These are phyloP conservation scores for Taenioides sp. DNA, from an alignment of 2,797 vertebrate species.

Conservation along the genomic window DNA sequence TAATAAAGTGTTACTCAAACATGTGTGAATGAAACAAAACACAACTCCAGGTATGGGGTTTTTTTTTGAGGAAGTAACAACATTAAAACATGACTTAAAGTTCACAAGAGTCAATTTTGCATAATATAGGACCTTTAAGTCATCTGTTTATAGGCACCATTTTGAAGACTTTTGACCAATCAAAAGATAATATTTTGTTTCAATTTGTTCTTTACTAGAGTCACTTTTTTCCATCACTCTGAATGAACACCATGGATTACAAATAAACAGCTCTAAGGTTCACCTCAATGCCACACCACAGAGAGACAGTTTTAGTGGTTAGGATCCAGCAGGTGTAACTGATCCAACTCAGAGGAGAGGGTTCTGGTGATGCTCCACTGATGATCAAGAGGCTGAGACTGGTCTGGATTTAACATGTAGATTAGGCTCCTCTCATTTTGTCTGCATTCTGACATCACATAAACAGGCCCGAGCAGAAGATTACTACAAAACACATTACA, in stretches of 20 bases:
- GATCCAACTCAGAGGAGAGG: constrained; percentile 28
- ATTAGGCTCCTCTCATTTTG: constrained; percentile 51
- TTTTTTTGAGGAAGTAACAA: too few relatives aligned
- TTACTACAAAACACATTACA: constrained; percentile 18
- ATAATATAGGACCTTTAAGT: too few relatives aligned
- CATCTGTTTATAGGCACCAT: too few relatives aligned
- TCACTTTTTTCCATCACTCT: constrained; percentile 19
- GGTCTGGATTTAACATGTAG: constrained; percentile 34
- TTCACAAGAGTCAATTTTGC: too few relatives aligned
- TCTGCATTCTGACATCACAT: constrained; percentile 63
- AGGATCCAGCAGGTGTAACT: constrained; percentile 34
- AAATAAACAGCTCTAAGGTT: neutral
- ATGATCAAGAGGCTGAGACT: constrained; percentile 41
- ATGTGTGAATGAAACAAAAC: too few relatives aligned
- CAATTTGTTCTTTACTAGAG: neutral
- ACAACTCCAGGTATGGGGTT: too few relatives aligned
- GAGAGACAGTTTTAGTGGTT: neutral
- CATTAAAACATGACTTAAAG: too few relatives aligned
- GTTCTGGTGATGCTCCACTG: constrained; percentile 31
- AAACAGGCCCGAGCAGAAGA: constrained; percentile 38
- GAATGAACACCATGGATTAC: neutral
- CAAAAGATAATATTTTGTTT: too few relatives aligned
- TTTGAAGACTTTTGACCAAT: too few relatives aligned
- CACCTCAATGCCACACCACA: constrained; percentile 8
- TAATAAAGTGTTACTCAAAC: too few relatives aligned